Evolutionary conservation across 2,113 vertebrate species (phyloP).

Genomic region (Eidolon helvum): DNA sequence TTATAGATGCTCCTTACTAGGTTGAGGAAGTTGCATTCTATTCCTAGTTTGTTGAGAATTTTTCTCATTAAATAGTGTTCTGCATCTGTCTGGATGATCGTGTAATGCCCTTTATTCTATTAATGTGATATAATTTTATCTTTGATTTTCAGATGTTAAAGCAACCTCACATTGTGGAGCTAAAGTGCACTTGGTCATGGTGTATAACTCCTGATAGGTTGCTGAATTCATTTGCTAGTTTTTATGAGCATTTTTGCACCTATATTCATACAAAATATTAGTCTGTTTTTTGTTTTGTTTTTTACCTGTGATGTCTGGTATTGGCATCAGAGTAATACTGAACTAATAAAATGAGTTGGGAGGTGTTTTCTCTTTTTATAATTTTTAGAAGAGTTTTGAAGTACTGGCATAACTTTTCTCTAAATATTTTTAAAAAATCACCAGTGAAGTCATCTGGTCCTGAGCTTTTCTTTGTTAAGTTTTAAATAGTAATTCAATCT

Average conservation of each 20-base stretch:
- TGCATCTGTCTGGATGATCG: background rate
- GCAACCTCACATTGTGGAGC: background rate
- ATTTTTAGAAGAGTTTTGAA: background rate
- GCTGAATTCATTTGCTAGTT: background rate
- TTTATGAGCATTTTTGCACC: background rate
- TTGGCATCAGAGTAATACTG: background rate
- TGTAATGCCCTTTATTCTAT: background rate
- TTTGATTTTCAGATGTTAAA: background rate
- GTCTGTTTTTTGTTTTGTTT: background rate
- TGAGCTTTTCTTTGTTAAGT: background rate
- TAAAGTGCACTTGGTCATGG: background rate
- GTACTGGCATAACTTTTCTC: background rate
- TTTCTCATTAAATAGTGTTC: background rate
- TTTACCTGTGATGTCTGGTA: background rate
- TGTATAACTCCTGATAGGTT: background rate
- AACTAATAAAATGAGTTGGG: background rate
- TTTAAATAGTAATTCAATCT: background rate
- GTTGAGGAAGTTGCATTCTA: background rate
- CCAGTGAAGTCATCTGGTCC: background rate
- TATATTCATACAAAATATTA: background rate
- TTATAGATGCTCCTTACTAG: background rate
- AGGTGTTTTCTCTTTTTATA: background rate
- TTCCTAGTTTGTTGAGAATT: background rate
- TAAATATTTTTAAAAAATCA: background rate
- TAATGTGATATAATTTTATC: background rate